These are phyloP conservation scores for Sphaeramia orbicularis DNA, from an alignment of 2,797 vertebrate genomes.

Conservation along the genomic window DNA sequence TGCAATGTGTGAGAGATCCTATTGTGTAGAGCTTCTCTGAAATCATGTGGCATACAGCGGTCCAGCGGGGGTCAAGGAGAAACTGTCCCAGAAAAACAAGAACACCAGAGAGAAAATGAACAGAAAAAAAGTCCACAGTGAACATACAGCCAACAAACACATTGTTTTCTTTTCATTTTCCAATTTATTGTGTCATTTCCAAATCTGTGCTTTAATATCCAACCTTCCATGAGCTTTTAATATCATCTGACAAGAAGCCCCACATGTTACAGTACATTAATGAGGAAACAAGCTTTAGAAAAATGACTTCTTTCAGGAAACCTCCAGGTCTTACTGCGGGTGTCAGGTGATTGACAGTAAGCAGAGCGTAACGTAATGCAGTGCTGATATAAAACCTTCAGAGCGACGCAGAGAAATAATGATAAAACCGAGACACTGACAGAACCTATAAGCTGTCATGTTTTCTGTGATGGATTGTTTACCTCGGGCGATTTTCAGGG, in stretches of 20 bases:
- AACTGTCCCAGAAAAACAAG: slow-evolving; percentile 36
- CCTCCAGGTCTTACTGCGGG: slow-evolving; percentile 32
- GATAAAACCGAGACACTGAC: slow-evolving; percentile 42
- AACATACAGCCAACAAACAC: neutral
- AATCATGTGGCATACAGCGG: slow-evolving; percentile 28
- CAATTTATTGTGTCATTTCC: neutral
- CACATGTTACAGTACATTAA: slow-evolving; percentile 14
- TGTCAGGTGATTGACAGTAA: slow-evolving; percentile 58
- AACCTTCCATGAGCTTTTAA: slow-evolving; percentile 14
- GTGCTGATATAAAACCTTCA: slow-evolving; percentile 40
- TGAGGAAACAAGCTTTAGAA: slow-evolving; percentile 22
- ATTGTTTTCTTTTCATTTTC: neutral
- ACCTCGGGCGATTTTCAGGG: slow-evolving; percentile 38
- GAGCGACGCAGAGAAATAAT: slow-evolving; percentile 7
- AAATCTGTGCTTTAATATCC: slow-evolving; percentile 2
- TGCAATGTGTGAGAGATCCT: slow-evolving; percentile 54
- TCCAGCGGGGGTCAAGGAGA: slow-evolving; percentile 40
- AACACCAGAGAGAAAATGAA: slow-evolving; percentile 17
- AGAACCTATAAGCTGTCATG: slow-evolving; percentile 50
- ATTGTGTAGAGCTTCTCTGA: slow-evolving; percentile 55
- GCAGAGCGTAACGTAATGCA: slow-evolving; percentile 29
- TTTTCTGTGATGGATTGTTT: slow-evolving; percentile 60
- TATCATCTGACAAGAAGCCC: neutral
- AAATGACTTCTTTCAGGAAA: slow-evolving; percentile 45
- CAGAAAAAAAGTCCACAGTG: slow-evolving; percentile 12